Evolutionary conservation across 2,797 vertebrate genomes (phyloP).

Genomic region (Rhynchonycteris naso): DNA sequence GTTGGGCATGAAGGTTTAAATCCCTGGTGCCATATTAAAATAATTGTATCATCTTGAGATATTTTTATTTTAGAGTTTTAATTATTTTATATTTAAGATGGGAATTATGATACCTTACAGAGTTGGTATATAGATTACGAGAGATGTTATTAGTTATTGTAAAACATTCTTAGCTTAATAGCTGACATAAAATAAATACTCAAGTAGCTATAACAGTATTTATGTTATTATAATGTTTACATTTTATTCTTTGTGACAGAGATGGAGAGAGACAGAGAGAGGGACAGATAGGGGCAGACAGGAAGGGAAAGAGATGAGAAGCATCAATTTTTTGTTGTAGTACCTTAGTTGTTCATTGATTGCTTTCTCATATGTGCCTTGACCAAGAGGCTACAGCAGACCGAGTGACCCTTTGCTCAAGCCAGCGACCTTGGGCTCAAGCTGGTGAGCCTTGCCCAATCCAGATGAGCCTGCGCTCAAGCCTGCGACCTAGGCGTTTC

Average conservation of each 20-base stretch:
- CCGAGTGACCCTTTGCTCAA: no score
- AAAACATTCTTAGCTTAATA: neutral
- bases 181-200: neutral
- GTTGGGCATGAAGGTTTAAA: neutral
- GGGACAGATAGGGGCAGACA: no score
- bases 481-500: no score
- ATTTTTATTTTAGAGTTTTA: neutral
- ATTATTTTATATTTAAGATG: conserved; percentile 29
- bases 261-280: no score
- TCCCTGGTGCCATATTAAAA: neutral
- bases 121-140: neutral
- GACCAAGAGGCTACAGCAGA: no score
- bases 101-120: neutral
- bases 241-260: neutral
- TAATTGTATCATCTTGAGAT: neutral
- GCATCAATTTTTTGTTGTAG: no score
- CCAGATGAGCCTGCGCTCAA: no score
- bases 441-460: no score
- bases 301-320: no score
- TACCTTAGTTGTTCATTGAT: no score
- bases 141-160: conserved; percentile 16
- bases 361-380: no score
- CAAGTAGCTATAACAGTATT: neutral
- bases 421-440: no score
- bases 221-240: neutral